Conservation (phyloP, 1,140 invertebrate genomes). For the Araneus ventricosus region DNA sequence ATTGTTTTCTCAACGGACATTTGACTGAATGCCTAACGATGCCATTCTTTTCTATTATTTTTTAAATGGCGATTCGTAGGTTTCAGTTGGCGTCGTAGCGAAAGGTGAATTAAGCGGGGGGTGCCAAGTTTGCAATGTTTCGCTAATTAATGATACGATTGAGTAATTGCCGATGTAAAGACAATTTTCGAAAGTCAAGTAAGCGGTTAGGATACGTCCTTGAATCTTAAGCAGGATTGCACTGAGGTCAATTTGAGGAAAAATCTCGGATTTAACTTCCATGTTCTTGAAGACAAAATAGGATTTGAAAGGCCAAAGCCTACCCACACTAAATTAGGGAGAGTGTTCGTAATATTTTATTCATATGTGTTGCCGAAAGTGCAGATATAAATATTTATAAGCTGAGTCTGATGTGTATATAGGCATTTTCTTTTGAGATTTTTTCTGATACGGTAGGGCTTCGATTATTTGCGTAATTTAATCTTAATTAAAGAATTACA, state of each 20-base stretch:
- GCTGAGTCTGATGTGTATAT: too few species aligned
- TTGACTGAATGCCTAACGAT: not conserved
- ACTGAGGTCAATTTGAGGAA: not conserved
- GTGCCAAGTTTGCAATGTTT: not conserved
- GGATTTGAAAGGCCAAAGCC: not conserved
- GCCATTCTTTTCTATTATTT: not conserved
- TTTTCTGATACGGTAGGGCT: too few species aligned
- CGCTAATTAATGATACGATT: not conserved
- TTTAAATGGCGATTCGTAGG: not conserved
- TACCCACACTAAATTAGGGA: too few species aligned
- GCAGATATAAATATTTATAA: too few species aligned
- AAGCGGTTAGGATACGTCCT: not conserved
- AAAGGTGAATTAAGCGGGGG: not conserved
- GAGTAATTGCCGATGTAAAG: not conserved
- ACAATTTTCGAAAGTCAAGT: not conserved
- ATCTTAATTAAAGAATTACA: too few species aligned
- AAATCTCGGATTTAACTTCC: not conserved
- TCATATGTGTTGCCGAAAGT: too few species aligned
- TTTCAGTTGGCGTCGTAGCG: not conserved
- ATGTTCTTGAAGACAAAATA: not conserved
- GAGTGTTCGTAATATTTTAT: too few species aligned
- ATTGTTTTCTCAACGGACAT: not conserved
- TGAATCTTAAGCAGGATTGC: conserved; percentile 5
- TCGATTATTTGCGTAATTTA: too few species aligned
- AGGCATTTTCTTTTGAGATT: too few species aligned